These are phyloP conservation scores for Mycteria americana DNA, from an alignment of 2,797 vertebrate genomes.

Conservation along the genomic window DNA sequence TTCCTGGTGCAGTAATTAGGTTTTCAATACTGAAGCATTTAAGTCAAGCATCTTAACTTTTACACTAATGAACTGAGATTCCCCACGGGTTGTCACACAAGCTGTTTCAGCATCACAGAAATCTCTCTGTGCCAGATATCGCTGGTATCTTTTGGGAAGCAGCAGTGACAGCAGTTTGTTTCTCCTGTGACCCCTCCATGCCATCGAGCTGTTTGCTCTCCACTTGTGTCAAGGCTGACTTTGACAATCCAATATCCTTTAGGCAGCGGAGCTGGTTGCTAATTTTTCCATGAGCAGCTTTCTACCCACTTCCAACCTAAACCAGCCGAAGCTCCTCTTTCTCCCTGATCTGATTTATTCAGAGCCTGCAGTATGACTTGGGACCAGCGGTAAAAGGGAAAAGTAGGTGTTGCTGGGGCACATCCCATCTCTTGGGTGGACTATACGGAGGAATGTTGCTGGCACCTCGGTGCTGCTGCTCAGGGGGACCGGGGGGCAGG, in stretches of 20 bases:
- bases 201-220: neutral
- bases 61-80: neutral
- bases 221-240: neutral
- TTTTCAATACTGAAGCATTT: neutral
- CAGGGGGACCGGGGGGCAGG: neutral
- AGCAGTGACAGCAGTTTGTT: neutral
- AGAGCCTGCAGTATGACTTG: neutral
- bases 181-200: neutral
- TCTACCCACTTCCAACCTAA: neutral
- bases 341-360: neutral
- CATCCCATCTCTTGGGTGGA: neutral
- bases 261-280: neutral
- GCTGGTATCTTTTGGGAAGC: neutral
- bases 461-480: neutral
- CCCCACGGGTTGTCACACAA: neutral
- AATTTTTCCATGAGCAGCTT: neutral
- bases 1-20: neutral
- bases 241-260: neutral
- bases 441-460: neutral
- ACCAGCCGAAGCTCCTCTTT: neutral
- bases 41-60: conserved; percentile 13
- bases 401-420: neutral
- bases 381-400: neutral
- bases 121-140: neutral
- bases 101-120: neutral